phyloP scores from a whole-genome alignment of 2,888 invertebrate species.

The Sceliomorpha sp. region DNA sequence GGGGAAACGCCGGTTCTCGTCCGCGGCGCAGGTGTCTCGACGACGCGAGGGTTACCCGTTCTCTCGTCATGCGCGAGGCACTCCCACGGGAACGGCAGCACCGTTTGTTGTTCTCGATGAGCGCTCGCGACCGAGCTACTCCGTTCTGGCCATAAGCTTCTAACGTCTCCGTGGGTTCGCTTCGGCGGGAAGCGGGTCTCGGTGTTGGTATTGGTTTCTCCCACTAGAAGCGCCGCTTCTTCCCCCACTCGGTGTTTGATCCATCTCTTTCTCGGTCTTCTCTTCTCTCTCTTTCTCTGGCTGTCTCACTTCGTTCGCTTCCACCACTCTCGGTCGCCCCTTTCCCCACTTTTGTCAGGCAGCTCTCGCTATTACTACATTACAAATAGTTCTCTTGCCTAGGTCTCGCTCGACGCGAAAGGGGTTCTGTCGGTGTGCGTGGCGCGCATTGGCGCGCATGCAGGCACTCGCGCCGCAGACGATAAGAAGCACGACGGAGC shows the following conservation, averaged over 20 bases:
- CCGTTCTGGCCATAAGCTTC: slow-evolving; percentile 46
- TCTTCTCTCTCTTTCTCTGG: slow-evolving; percentile 42
- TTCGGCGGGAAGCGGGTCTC: slow-evolving; percentile 46
- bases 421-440: slow-evolving; percentile 58
- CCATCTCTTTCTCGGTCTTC: slow-evolving; percentile 34
- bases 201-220: slow-evolving; percentile 49
- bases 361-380: slow-evolving; percentile 73
- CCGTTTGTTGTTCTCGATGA: slow-evolving; percentile 47
- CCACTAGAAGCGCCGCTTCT: slow-evolving; percentile 38
- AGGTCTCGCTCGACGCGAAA: slow-evolving; percentile 62
- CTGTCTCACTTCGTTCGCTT: slow-evolving; percentile 8
- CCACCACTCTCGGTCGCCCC: slow-evolving; percentile 62
- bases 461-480: slow-evolving; percentile 11
- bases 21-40: too few relatives aligned
- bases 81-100: slow-evolving; percentile 42
- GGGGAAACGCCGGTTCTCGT: too few relatives aligned
- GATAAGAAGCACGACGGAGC: slow-evolving; percentile 38
- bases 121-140: slow-evolving; percentile 52
- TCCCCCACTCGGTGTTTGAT: slow-evolving; percentile 17
- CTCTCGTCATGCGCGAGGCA: slow-evolving; percentile 24
- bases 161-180: slow-evolving; percentile 46
- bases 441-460: slow-evolving; percentile 24
- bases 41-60: too few relatives aligned
- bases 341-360: slow-evolving; percentile 63
- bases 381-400: slow-evolving; percentile 74